These are phyloP conservation scores for Syrista parreyssii DNA, from an alignment of 2,888 invertebrate species.

Conservation along the genomic window DNA sequence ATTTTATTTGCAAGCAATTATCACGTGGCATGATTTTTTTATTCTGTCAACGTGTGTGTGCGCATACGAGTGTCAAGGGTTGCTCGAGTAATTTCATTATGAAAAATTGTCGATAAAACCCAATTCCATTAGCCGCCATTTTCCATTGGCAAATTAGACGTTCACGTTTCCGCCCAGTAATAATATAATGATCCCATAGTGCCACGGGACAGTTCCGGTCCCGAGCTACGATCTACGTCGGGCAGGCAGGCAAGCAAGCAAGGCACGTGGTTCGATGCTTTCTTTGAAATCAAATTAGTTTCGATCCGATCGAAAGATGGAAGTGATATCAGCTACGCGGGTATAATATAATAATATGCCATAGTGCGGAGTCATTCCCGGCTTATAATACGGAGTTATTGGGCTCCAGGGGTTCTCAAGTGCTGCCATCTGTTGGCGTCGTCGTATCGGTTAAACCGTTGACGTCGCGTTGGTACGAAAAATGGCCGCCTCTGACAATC, in stretches of 20 bases:
- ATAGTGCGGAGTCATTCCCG: conserved; percentile 44
- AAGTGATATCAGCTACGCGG: conserved; percentile 39
- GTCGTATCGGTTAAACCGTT: neutral
- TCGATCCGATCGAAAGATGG: conserved; percentile 43
- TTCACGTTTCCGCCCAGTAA: too few species aligned
- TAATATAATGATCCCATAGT: too few species aligned
- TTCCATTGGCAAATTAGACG: too few species aligned
- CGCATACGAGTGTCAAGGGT: too few species aligned
- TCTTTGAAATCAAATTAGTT: conserved; percentile 55
- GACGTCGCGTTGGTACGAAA: too few species aligned
- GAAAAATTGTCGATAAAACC: too few species aligned
- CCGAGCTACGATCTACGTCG: neutral
- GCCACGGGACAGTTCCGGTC: too few species aligned
- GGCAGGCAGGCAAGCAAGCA: neutral
- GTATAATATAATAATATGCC: conserved; percentile 45
- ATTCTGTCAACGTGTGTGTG: too few species aligned
- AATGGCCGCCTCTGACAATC: neutral
- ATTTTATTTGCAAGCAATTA: too few species aligned
- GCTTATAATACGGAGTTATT: conserved; percentile 46
- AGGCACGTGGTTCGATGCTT: conserved; percentile 38
- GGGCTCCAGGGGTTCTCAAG: conserved; percentile 29
- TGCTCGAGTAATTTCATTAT: too few species aligned
- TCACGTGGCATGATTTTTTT: too few species aligned
- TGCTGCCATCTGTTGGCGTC: neutral
- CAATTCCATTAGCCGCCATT: too few species aligned